Conservation (phyloP, 53 echinoderm and acorn worm genomes). For the Crossaster papposus region DNA sequence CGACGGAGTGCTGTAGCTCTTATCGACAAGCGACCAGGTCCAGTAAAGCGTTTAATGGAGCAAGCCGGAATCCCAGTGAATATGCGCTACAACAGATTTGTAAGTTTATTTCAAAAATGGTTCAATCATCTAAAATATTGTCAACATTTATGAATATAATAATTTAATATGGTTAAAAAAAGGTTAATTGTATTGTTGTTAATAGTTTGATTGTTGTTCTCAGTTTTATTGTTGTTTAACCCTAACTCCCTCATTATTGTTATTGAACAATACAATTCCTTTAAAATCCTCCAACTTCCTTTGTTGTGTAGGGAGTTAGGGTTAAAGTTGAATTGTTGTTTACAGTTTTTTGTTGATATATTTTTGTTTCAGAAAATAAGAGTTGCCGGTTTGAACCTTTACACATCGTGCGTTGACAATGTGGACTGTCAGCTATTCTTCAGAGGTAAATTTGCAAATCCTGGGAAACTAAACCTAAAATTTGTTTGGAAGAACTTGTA, state of each 20-base stretch:
- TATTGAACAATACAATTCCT: too few species aligned
- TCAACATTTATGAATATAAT: neutral
- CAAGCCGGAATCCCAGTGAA: slow-evolving; percentile 71
- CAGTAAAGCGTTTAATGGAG: slow-evolving; percentile 73
- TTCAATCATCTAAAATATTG: neutral
- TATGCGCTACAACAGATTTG: slow-evolving; percentile 95
- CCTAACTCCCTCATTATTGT: too few species aligned
- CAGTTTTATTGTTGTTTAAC: too few species aligned
- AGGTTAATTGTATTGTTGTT: neutral
- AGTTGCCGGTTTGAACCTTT: slow-evolving; percentile 89
- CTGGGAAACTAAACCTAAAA: neutral
- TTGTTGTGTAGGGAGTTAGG: too few species aligned
- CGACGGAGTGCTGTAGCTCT: slow-evolving; percentile 61
- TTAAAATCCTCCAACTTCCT: too few species aligned
- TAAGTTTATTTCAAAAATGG: slow-evolving; percentile 51
- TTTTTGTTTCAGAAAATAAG: slow-evolving; percentile 83
- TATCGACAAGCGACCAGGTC: slow-evolving; percentile 73
- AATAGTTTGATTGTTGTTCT: too few species aligned
- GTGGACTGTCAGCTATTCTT: slow-evolving; percentile 83
- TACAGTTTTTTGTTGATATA: too few species aligned
- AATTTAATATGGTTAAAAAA: too few species aligned
- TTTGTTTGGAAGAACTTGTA: neutral
- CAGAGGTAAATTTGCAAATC: slow-evolving; percentile 67
- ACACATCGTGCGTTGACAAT: slow-evolving; percentile 92
- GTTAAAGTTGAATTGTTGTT: neutral